Conservation (phyloP, 2,888 invertebrate genomes). For the Lasioglossum zephyrum region DNA sequence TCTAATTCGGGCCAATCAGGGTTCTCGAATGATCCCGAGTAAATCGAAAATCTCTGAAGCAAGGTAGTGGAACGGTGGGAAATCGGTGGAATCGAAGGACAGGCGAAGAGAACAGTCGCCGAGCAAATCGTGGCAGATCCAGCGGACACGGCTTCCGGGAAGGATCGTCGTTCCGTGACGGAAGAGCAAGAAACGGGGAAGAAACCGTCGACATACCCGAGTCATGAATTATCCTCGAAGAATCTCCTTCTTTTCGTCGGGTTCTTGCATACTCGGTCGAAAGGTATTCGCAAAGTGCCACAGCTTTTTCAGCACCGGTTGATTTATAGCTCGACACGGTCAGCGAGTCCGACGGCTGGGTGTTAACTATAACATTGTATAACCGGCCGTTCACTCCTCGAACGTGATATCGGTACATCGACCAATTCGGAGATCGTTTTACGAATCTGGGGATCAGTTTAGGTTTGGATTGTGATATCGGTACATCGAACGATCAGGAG, state of each 20-base stretch:
- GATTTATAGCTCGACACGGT: slow-evolving; percentile 20
- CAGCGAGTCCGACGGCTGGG: slow-evolving; percentile 3
- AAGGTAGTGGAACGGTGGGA: slow-evolving; percentile 40
- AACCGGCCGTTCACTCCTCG: neutral
- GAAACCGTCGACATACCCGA: slow-evolving; percentile 49
- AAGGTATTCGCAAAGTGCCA: neutral
- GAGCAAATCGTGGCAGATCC: slow-evolving; percentile 69
- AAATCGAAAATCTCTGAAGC: slow-evolving; percentile 51
- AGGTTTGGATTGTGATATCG: slow-evolving; percentile 76
- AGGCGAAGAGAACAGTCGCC: slow-evolving; percentile 68
- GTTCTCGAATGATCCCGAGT: slow-evolving; percentile 33
- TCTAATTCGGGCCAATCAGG: slow-evolving; percentile 49
- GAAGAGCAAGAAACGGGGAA: slow-evolving; percentile 65
- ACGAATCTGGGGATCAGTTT: neutral
- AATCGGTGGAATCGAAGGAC: slow-evolving; percentile 66
- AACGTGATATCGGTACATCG: neutral
- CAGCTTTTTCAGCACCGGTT: slow-evolving; percentile 18
- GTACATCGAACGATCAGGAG: neutral
- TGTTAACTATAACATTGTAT: neutral
- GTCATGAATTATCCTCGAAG: slow-evolving; percentile 57
- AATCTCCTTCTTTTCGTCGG: slow-evolving; percentile 60
- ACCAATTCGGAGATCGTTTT: neutral
- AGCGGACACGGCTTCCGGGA: slow-evolving; percentile 76
- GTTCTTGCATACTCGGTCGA: slow-evolving; percentile 25
- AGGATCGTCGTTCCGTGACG: slow-evolving; percentile 76